These are phyloP conservation scores for Tenodera sinensis DNA, from an alignment of 2,888 invertebrate species.

Conservation along the genomic window DNA sequence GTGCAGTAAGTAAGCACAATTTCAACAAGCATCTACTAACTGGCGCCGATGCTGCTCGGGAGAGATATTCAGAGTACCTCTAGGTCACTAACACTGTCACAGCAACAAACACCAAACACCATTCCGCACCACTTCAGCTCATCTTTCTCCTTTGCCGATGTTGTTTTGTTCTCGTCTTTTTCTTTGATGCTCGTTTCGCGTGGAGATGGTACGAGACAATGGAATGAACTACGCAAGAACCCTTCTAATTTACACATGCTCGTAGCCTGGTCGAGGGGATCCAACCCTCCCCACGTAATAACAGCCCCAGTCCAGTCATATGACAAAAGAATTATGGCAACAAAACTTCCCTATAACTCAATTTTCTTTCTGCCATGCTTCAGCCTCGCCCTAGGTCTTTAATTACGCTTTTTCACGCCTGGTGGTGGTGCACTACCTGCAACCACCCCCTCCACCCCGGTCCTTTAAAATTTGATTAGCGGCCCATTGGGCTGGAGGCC, in stretches of 20 bases:
- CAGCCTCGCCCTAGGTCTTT: neutral
- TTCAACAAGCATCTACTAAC: no score
- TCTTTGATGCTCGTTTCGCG: neutral
- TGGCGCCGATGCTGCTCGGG: no score
- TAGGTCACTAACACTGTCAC: no score
- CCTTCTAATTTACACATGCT: neutral
- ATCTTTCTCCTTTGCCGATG: neutral
- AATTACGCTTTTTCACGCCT: constrained; percentile 10
- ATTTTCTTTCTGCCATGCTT: neutral
- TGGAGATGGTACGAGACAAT: neutral
- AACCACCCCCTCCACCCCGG: no score
- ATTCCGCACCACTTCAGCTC: neutral
- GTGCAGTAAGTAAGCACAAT: no score
- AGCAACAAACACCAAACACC: no score
- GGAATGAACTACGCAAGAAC: neutral
- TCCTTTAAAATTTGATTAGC: constrained; percentile 12
- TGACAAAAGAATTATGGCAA: constrained; percentile 14
- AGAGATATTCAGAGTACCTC: no score
- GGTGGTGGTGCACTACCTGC: neutral
- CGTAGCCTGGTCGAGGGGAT: neutral
- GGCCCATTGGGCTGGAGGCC: neutral
- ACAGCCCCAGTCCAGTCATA: constrained; percentile 4
- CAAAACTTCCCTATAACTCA: constrained; percentile 18
- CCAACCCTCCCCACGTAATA: neutral
- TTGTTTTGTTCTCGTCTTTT: neutral